These are phyloP conservation scores for Lasiurus cinereus DNA, from an alignment of 2,113 vertebrate genomes.

Conservation along the genomic window DNA sequence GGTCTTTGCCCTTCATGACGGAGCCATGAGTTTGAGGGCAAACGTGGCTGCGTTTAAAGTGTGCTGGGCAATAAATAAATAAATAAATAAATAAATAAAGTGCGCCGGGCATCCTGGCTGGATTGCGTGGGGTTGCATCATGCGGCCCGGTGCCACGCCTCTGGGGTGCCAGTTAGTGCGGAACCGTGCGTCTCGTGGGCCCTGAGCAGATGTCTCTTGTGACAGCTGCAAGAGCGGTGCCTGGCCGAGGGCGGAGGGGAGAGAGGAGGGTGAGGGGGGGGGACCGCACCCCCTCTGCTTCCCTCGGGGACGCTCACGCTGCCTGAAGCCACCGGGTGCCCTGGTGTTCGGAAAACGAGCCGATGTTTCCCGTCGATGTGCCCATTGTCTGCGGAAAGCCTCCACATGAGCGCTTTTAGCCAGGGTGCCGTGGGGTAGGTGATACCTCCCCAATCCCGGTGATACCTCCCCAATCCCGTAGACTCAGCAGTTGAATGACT, in stretches of 20 bases:
- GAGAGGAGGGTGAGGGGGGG: not conserved
- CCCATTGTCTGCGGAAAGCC: not conserved
- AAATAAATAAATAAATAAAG: too few species aligned
- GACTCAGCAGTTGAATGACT: not conserved
- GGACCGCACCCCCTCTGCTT: not conserved
- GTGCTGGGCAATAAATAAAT: too few species aligned
- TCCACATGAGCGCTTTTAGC: not conserved
- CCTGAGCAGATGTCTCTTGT: not conserved
- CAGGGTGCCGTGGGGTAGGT: not conserved
- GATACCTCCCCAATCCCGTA: not conserved
- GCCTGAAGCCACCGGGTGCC: not conserved
- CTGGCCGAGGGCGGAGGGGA: not conserved
- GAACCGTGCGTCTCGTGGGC: not conserved
- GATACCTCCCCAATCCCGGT: not conserved
- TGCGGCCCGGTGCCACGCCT: not conserved
- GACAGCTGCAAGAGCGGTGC: not conserved
- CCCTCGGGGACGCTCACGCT: not conserved
- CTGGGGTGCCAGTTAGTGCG: not conserved
- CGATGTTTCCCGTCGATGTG: not conserved
- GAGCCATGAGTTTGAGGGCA: constrained; percentile 51
- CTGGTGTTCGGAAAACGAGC: not conserved
- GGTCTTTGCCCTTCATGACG: constrained; percentile 70
- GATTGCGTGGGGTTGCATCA: constrained; percentile 54
- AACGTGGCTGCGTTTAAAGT: not conserved
- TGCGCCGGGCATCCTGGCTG: not conserved